Conservation (phyloP, 2,888 invertebrate genomes). For the Schizotus pectinicornis region DNA sequence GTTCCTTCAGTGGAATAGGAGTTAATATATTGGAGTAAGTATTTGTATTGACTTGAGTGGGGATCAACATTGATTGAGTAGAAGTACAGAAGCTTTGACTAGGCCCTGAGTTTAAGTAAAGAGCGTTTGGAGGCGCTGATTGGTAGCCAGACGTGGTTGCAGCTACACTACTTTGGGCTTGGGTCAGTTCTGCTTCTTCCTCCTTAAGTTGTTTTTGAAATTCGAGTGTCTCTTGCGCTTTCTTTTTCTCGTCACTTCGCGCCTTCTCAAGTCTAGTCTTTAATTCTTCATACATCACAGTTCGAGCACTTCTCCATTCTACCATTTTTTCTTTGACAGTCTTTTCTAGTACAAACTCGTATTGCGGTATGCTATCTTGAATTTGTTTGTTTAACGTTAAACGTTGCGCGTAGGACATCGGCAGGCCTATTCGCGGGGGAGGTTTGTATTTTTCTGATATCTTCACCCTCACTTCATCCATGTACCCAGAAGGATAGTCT, state of each 20-base stretch:
- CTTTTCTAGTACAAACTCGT: conserved; percentile 76
- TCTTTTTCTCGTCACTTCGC: conserved; percentile 35
- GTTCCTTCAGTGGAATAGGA: conserved; percentile 53
- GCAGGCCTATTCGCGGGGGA: conserved; percentile 72
- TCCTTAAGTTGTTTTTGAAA: conserved; percentile 32
- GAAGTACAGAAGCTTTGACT: conserved; percentile 32
- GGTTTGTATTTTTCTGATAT: conserved; percentile 87
- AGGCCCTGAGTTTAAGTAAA: conserved; percentile 19
- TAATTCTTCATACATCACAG: conserved; percentile 67
- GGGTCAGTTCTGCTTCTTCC: conserved; percentile 26
- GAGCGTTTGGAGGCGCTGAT: too few relatives aligned
- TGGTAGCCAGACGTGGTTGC: not conserved
- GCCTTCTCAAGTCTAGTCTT: conserved; percentile 60
- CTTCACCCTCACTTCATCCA: conserved; percentile 88
- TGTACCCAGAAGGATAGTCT: conserved; percentile 59
- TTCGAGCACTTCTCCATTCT: conserved; percentile 72
- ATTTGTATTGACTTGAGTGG: conserved; percentile 47
- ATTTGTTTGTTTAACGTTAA: conserved; percentile 62
- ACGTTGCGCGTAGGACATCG: conserved; percentile 64
- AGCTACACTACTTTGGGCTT: not conserved
- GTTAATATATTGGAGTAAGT: conserved; percentile 56
- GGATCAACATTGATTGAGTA: conserved; percentile 43
- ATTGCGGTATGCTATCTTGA: conserved; percentile 65
- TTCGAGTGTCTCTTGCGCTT: conserved; percentile 36
- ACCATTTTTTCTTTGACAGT: conserved; percentile 74